Conservation (phyloP, 2,888 invertebrate species). For the Chalcis sispes region DNA sequence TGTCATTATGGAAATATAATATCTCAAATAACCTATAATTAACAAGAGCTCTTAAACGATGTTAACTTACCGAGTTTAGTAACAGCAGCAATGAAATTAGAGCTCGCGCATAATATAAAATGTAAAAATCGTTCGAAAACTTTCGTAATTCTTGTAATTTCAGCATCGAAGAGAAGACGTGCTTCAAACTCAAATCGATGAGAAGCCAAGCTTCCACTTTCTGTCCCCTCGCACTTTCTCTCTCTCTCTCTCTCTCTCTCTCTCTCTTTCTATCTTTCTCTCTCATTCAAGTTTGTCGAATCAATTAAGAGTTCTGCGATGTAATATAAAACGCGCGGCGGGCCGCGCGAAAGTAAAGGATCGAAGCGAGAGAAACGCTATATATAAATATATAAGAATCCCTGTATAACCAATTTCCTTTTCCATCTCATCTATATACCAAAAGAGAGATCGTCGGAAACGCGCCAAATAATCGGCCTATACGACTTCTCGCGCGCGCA, state of each 20-base stretch:
- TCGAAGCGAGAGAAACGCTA: background rate
- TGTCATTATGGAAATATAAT: background rate
- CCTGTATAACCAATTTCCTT: background rate
- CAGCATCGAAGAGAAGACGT: background rate
- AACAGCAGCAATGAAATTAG: conserved; percentile 9
- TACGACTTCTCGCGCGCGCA: background rate
- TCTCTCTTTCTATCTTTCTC: background rate
- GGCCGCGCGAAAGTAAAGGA: conserved; percentile 29
- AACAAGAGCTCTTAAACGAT: background rate
- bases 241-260: background rate
- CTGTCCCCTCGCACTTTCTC: no score
- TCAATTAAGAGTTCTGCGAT: conserved; percentile 54
- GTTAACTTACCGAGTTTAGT: background rate
- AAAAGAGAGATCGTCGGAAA: no score
- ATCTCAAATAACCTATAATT: background rate
- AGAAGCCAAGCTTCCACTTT: conserved; percentile 16
- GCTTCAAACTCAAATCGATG: conserved; percentile 46
- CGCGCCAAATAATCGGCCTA: conserved; percentile 36
- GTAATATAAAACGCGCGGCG: conserved; percentile 47
- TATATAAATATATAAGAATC: conserved; percentile 3
- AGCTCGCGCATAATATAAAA: background rate
- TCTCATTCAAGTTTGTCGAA: conserved; percentile 40
- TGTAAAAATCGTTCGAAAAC: conserved; percentile 24
- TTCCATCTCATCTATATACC: background rate
- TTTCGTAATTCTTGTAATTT: conserved; percentile 35